Evolutionary conservation across 23 tunicate genomes (phyloP).

Genomic region (Clavelina lepadiformis): DNA sequence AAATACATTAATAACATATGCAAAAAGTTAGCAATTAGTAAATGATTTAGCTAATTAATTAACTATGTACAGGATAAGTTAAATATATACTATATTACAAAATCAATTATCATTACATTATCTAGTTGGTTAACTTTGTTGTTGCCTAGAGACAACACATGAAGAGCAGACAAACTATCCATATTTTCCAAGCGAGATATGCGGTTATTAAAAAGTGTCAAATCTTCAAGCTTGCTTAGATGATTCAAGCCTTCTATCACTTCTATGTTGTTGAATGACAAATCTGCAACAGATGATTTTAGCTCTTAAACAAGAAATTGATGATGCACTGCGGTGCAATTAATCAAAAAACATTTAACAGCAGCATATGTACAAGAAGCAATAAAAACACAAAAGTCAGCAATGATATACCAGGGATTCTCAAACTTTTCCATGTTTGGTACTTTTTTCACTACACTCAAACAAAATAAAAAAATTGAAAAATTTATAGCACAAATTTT

Average conservation of each 20-base stretch:
- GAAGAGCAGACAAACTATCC: conserved; percentile 63
- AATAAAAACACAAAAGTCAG: no score
- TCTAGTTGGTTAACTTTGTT: conserved; percentile 81
- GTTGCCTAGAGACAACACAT: conserved; percentile 88
- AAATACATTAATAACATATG: background rate
- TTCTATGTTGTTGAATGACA: conserved; percentile 96
- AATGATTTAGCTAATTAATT: background rate
- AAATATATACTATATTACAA: background rate
- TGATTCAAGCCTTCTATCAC: conserved; percentile 85
- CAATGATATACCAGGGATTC: no score
- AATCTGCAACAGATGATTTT: conserved; percentile 58
- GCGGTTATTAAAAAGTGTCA: conserved; percentile 82
- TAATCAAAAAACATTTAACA: no score
- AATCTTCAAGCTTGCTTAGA: conserved; percentile 76
- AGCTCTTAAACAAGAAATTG: no score
- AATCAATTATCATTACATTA: conserved; percentile 56
- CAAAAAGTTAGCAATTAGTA: background rate
- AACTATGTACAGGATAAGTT: no score
- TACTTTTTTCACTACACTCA: no score
- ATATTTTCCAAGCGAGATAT: conserved; percentile 75
- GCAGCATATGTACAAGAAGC: no score
- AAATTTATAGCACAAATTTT: no score
- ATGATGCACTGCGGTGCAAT: no score
- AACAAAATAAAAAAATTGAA: no score
- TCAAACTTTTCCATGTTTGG: no score